Conservation (phyloP, 2,113 vertebrate species). For the Eudyptes chrysolophus region DNA sequence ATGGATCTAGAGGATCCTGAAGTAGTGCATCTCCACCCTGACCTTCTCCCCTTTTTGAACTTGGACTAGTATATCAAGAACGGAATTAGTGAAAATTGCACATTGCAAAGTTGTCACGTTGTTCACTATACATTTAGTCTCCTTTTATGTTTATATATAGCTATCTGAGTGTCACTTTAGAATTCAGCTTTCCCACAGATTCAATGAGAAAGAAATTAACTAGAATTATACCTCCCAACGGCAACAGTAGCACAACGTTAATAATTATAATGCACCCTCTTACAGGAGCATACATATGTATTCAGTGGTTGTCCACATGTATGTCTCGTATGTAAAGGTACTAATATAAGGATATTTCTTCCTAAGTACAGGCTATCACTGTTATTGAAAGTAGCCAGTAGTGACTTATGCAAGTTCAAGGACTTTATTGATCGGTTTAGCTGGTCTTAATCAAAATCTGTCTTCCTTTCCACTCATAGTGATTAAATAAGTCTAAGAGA, state of each 20-base stretch:
- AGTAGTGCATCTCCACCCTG: constrained; percentile 63
- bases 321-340: background rate
- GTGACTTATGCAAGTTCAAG: constrained; percentile 90
- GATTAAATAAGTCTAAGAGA: constrained; percentile 86
- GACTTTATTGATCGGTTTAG: constrained; percentile 86
- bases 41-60: constrained; percentile 59
- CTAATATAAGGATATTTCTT: constrained; percentile 48
- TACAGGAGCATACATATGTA: background rate
- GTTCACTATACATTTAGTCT: background rate
- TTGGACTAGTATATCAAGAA: constrained; percentile 31
- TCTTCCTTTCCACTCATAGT: constrained; percentile 83
- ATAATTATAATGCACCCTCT: background rate
- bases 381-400: constrained; percentile 76
- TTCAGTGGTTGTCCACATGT: background rate
- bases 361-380: constrained; percentile 65
- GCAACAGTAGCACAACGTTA: background rate
- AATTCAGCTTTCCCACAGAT: background rate
- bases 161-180: background rate
- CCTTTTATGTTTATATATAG: background rate
- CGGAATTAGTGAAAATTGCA: constrained; percentile 20
- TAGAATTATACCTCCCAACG: background rate
- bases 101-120: background rate
- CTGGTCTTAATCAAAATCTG: constrained; percentile 87
- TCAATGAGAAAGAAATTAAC: background rate
- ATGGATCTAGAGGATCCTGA: constrained; percentile 70